Percentiles rank a stretch among this genome's conserved stretches.
Evolutionary conservation across 1,140 invertebrate genomes (phyloP).

Genomic region (Brachionus rubens): DNA sequence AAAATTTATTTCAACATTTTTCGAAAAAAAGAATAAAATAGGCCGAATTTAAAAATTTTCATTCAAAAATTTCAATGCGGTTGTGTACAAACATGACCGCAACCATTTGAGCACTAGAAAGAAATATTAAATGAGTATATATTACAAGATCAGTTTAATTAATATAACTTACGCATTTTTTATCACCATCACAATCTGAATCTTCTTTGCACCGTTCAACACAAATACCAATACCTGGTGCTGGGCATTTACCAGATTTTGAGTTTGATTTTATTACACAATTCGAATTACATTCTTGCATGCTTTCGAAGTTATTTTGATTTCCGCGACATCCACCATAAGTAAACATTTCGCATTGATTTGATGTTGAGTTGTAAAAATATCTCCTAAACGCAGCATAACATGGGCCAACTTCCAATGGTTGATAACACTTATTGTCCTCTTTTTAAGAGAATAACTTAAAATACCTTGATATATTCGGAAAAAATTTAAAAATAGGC

Average conservation of each 20-base stretch:
- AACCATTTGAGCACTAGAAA: too few species aligned
- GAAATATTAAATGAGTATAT: too few species aligned
- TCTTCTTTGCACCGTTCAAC: not conserved
- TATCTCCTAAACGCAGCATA: constrained; percentile 48
- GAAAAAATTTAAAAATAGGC: too few species aligned
- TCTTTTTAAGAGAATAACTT: too few species aligned
- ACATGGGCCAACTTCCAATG: constrained; percentile 39
- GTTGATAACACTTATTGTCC: not conserved
- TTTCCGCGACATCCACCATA: constrained; percentile 51
- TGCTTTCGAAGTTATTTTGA: constrained; percentile 68
- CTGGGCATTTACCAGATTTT: not conserved
- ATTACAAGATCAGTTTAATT: too few species aligned
- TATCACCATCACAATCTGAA: not conserved
- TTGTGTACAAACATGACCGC: too few species aligned
- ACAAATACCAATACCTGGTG: not conserved
- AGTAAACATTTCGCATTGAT: constrained; percentile 54
- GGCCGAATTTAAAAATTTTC: too few species aligned
- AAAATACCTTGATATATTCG: too few species aligned
- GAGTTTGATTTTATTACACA: not conserved
- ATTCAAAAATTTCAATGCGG: too few species aligned
- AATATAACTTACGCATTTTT: not conserved
- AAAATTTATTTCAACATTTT: too few species aligned
- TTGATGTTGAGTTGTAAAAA: constrained; percentile 50
- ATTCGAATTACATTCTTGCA: constrained; percentile 74
- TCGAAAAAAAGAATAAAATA: too few species aligned